Evolutionary conservation across 1,140 invertebrate species (phyloP).

Genomic region (Macrobrachium rosenbergii): DNA sequence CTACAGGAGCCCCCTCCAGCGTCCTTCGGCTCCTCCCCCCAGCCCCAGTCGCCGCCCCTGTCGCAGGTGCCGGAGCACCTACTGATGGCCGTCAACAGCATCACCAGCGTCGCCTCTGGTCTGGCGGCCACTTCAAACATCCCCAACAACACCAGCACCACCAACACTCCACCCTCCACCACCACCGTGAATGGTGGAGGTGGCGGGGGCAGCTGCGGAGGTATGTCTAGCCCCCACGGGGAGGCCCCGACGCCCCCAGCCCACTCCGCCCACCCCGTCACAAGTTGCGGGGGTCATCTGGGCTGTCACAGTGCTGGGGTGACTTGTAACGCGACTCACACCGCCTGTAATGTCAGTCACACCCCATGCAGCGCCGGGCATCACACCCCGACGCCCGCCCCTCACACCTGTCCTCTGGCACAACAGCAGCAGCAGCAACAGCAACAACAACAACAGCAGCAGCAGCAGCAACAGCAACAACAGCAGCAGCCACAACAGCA

Average conservation of each 20-base stretch:
- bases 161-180: background rate
- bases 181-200: slow-evolving; percentile 10
- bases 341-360: background rate
- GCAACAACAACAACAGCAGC: slow-evolving; percentile 49
- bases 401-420: no score
- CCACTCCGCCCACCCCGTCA: slow-evolving; percentile 10
- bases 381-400: background rate
- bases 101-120: slow-evolving; percentile 46
- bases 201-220: background rate
- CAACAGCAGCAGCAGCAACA: slow-evolving; percentile 45
- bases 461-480: slow-evolving; percentile 48
- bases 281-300: background rate
- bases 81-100: slow-evolving; percentile 62
- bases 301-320: no score
- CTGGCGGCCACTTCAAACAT: slow-evolving; percentile 26
- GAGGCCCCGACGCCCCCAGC: slow-evolving; percentile 37
- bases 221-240: slow-evolving; percentile 1
- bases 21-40: slow-evolving; percentile 45
- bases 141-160: background rate
- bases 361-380: slow-evolving; percentile 21
- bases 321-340: no score
- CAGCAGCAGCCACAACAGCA: slow-evolving; percentile 55
- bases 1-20: slow-evolving; percentile 55
- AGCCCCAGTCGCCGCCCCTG: slow-evolving; percentile 53
- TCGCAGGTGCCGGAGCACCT: slow-evolving; percentile 61